phyloP scores from a whole-genome alignment of 35 echinoderm and acorn worm genomes.

The Stichopus chloronotus region DNA sequence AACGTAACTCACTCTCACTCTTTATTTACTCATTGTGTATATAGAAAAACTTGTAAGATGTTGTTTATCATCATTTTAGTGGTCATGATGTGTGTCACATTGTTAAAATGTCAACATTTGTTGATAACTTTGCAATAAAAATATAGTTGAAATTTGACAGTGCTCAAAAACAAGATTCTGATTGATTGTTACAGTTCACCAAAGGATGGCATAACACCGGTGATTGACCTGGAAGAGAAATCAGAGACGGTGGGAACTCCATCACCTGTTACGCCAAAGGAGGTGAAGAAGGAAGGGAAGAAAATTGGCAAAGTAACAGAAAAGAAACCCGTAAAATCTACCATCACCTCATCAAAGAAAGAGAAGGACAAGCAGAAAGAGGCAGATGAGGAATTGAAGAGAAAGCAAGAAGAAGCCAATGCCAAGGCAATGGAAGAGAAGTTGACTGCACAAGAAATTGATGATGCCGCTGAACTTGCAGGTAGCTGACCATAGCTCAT shows the following conservation, averaged over 20 bases:
- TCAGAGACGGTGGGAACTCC: background rate
- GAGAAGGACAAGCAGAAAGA: conserved; percentile 50
- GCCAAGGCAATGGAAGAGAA: conserved; percentile 85
- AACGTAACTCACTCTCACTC: no score
- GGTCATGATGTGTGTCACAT: no score
- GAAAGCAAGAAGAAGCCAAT: conserved; percentile 70
- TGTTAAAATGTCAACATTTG: no score
- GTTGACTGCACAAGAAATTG: conserved; percentile 82
- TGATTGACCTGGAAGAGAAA: background rate
- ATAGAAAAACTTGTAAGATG: no score
- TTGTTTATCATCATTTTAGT: no score
- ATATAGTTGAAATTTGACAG: no score
- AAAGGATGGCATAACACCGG: background rate
- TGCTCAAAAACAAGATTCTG: no score
- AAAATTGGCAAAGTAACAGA: background rate
- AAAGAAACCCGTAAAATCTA: background rate
- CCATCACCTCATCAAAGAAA: background rate
- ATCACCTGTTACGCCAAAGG: background rate
- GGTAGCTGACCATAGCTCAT: conserved; percentile 49
- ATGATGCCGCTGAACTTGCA: conserved; percentile 91
- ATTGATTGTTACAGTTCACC: background rate
- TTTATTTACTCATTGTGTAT: no score
- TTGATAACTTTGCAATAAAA: no score
- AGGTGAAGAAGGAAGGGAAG: conserved; percentile 38
- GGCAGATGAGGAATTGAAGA: conserved; percentile 70